A percentile compares a stretch with the other conserved stretches of the same genome.
Evolutionary conservation across 2,797 vertebrate genomes (phyloP).

Genomic region (Schizothorax lantsangensis): DNA sequence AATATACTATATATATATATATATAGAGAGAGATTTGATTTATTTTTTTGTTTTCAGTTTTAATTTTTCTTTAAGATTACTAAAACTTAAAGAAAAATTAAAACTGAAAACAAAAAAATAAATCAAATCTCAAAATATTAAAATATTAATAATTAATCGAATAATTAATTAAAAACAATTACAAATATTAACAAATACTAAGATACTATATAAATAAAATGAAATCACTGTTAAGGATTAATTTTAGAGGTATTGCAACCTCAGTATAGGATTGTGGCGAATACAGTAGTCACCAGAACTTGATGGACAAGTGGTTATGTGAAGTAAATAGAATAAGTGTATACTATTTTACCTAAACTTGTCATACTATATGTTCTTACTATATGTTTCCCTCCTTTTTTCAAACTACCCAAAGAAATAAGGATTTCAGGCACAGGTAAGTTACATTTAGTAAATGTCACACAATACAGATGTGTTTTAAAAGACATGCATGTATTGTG

Average conservation of each 20-base stretch:
- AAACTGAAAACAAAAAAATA: neutral
- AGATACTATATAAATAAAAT: neutral
- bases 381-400: conserved; percentile 20
- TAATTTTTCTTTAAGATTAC: no score
- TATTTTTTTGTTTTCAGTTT: no score
- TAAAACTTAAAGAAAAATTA: neutral
- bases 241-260: neutral
- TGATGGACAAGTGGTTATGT: neutral
- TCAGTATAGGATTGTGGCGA: neutral
- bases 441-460: conserved; percentile 60
- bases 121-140: neutral
- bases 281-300: neutral
- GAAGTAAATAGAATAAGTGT: neutral
- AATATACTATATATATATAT: no score
- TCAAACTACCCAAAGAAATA: conserved; percentile 88
- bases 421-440: conserved; percentile 99
- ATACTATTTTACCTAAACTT: conserved; percentile 5
- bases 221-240: neutral
- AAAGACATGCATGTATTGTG: neutral
- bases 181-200: neutral
- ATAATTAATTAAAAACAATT: neutral
- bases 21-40: no score
- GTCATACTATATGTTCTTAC: neutral
- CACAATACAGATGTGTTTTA: neutral
- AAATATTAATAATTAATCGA: neutral